These are phyloP conservation scores for Pelobates fuscus DNA, from an alignment of 2,113 vertebrate species.

Conservation along the genomic window DNA sequence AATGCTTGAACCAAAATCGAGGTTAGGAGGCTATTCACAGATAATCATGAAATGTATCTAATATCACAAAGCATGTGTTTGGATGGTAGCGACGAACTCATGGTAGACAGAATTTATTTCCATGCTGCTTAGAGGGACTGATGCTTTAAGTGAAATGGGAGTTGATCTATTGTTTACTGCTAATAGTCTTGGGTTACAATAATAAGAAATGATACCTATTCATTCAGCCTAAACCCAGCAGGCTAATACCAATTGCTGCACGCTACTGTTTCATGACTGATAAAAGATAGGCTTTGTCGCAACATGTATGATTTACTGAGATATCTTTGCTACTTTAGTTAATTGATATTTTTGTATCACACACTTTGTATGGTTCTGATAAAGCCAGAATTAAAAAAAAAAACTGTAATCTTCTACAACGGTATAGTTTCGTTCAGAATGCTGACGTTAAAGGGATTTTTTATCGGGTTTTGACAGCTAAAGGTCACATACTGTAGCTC, in stretches of 20 bases:
- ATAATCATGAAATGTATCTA: background rate
- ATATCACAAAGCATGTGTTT: background rate
- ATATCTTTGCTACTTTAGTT: constrained; percentile 52
- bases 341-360: constrained; percentile 52
- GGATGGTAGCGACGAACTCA: background rate
- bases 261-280: constrained; percentile 59
- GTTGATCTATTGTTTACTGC: constrained; percentile 73
- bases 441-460: background rate
- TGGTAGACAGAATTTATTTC: background rate
- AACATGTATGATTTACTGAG: constrained; percentile 59
- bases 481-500: too few relatives aligned
- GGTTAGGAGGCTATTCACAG: too few relatives aligned
- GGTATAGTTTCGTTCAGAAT: background rate
- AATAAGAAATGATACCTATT: constrained; percentile 74
- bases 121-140: background rate
- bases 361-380: background rate
- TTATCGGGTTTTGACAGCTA: too few relatives aligned
- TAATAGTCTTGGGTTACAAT: constrained; percentile 74
- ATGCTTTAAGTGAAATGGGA: constrained; percentile 61
- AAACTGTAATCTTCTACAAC: background rate
- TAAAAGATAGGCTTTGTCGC: constrained; percentile 52
- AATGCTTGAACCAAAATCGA: too few relatives aligned
- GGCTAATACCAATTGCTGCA: constrained; percentile 52
- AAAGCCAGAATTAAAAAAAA: background rate
- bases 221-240: constrained; percentile 65